phyloP scores from a whole-genome alignment of 2,113 vertebrate species.

The Natator depressus region DNA sequence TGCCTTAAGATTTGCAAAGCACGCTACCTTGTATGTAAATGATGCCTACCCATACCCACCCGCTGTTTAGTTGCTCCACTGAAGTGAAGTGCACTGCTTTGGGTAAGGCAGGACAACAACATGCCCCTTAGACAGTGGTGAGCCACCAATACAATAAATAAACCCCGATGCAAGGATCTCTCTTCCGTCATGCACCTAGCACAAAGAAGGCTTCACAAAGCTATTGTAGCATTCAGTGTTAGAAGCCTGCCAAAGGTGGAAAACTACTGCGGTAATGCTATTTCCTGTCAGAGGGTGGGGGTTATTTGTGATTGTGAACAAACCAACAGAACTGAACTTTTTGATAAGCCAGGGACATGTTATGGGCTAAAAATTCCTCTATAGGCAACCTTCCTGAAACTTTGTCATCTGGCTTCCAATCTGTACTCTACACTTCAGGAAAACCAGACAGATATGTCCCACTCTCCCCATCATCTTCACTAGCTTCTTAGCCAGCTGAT shows the following conservation, averaged over 20 bases:
- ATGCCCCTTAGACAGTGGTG: not conserved
- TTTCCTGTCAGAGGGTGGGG: not conserved
- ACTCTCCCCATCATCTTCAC: not conserved
- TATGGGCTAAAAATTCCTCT: not conserved
- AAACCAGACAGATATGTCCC: not conserved
- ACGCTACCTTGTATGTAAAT: not conserved
- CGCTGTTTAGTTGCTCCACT: not conserved
- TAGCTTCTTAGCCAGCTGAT: not conserved
- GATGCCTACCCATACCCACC: not conserved
- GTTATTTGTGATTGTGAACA: not conserved
- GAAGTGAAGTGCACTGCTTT: not conserved
- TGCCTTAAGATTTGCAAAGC: not conserved
- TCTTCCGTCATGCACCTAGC: not conserved
- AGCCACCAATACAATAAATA: not conserved
- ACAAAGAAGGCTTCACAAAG: not conserved
- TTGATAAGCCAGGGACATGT: not conserved
- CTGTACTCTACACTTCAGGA: not conserved
- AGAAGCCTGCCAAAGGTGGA: not conserved
- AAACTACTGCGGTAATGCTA: not conserved
- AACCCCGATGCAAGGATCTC: not conserved
- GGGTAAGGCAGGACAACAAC: rapidly evolving
- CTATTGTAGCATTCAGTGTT: not conserved
- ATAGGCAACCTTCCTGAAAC: not conserved
- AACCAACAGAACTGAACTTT: not conserved
- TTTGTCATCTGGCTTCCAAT: not conserved